Percentiles rank a stretch among this genome's conserved stretches.
Conservation (phyloP, 2,113 vertebrate genomes). For the Bubo blakistoni region DNA sequence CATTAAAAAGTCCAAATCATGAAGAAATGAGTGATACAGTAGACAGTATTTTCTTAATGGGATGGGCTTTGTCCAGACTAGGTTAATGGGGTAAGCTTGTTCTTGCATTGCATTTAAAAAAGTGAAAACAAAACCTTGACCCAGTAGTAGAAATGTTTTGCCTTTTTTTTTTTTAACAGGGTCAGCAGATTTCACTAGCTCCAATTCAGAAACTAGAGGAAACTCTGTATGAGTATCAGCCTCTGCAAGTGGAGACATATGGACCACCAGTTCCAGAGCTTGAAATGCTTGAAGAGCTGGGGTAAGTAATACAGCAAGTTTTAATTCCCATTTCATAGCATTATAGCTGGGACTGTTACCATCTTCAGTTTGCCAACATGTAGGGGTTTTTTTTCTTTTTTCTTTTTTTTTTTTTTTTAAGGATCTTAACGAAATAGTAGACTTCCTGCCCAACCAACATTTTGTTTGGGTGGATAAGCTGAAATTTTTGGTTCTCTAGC, state of each 20-base stretch:
- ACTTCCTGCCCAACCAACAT: conserved; percentile 54
- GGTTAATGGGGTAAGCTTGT: background rate
- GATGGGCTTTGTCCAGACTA: background rate
- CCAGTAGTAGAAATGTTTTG: background rate
- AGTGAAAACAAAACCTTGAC: background rate
- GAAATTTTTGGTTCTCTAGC: conserved; percentile 48
- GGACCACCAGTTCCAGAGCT: conserved; percentile 87
- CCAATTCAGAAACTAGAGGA: conserved; percentile 84
- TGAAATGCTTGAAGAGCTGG: conserved; percentile 83
- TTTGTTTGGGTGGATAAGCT: conserved; percentile 66
- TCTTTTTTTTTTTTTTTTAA: background rate
- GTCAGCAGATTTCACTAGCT: conserved; percentile 87
- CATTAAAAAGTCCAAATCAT: background rate
- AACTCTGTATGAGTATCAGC: conserved; percentile 84
- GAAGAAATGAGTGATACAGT: background rate
- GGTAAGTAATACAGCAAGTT: conserved; percentile 75
- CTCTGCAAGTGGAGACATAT: conserved; percentile 81
- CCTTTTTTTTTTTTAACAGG: conserved; percentile 63
- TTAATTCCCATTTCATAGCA: conserved; percentile 22
- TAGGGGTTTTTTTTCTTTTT: too few relatives aligned
- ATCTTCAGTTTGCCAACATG: background rate
- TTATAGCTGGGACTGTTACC: background rate
- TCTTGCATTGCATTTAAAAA: background rate
- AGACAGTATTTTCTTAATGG: background rate
- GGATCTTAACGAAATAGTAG: conserved; percentile 16